Conservation (phyloP, 1,140 invertebrate genomes). For the Ceratina australensis region DNA sequence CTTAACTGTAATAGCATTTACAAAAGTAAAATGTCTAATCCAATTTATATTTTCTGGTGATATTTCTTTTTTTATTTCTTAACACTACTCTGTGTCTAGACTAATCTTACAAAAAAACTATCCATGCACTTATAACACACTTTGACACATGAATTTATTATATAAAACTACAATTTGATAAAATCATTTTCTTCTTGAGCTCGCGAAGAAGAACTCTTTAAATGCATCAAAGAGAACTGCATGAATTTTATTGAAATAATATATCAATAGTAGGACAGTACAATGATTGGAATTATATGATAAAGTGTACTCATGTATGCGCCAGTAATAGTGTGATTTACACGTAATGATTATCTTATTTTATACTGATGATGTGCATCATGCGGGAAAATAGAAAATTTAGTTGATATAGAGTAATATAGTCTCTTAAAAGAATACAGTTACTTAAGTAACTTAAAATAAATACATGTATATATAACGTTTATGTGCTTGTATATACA, state of each 20-base stretch:
- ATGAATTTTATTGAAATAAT: constrained; percentile 6
- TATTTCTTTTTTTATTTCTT: not conserved
- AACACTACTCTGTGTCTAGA: not conserved
- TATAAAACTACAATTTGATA: constrained; percentile 1
- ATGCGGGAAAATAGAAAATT: constrained; percentile 14
- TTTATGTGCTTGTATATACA: constrained; percentile 14
- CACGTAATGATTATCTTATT: constrained; percentile 37
- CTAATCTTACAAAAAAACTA: not conserved
- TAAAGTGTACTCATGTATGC: not conserved
- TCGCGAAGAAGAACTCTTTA: constrained; percentile 1
- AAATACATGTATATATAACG: constrained; percentile 2
- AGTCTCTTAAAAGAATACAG: constrained; percentile 22
- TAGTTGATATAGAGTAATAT: constrained; percentile 6
- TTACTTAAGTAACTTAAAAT: constrained; percentile 15
- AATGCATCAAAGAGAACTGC: constrained; percentile 6
- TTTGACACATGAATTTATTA: constrained; percentile 5
- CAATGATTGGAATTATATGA: not conserved
- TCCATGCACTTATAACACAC: constrained; percentile 1
- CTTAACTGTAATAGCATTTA: constrained; percentile 27
- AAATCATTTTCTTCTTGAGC: constrained; percentile 3
- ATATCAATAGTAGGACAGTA: not conserved
- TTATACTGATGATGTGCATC: constrained; percentile 33
- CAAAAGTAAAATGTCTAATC: constrained; percentile 16
- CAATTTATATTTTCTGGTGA: not conserved
- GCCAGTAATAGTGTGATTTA: constrained; percentile 9